Evolutionary conservation across 1,140 invertebrate species (phyloP).

Genomic region (Calephelis nemesis): DNA sequence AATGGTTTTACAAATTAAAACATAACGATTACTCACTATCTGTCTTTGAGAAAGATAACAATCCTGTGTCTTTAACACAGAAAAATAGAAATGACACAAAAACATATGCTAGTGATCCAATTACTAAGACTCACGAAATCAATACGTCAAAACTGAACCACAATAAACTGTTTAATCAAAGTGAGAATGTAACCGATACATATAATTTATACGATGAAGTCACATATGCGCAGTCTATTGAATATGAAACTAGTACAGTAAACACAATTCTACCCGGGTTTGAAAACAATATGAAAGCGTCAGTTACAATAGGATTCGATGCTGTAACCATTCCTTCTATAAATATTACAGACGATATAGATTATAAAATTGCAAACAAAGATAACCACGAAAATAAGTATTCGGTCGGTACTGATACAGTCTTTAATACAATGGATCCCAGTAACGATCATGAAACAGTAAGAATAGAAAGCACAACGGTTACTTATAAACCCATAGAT

Average conservation of each 20-base stretch:
- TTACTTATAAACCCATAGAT: too few species aligned
- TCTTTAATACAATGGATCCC: too few species aligned
- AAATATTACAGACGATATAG: neutral
- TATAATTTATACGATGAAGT: neutral
- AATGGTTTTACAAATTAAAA: slow-evolving; percentile 10
- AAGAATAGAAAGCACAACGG: too few species aligned
- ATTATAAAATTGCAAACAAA: neutral
- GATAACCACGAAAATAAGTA: neutral
- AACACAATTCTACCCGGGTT: too few species aligned
- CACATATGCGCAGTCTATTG: neutral
- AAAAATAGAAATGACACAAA: too few species aligned
- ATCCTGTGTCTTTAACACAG: neutral
- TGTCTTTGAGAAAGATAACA: neutral
- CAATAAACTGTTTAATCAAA: neutral
- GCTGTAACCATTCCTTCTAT: neutral
- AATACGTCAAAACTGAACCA: neutral
- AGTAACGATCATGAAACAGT: too few species aligned
- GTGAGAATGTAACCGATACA: neutral
- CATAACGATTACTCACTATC: neutral
- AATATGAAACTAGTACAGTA: neutral
- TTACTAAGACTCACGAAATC: neutral
- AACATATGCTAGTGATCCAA: too few species aligned
- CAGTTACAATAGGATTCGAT: too few species aligned
- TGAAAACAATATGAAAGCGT: too few species aligned
- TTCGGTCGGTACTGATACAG: too few species aligned